phyloP scores from a whole-genome alignment of 2,888 invertebrate genomes.

The Glyphotaelius pellucidus region DNA sequence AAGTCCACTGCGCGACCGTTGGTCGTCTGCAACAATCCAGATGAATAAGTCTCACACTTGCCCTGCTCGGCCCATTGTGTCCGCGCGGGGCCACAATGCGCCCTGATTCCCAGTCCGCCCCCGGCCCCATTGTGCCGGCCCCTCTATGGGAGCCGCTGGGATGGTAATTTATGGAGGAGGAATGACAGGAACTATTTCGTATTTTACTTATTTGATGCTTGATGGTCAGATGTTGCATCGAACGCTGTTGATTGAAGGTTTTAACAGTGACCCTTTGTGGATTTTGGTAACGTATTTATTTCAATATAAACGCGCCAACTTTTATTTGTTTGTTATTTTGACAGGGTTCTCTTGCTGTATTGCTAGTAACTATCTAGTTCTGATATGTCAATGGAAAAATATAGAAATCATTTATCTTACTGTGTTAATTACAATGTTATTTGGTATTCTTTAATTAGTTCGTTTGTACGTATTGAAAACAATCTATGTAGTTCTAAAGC shows the following conservation, averaged over 20 bases:
- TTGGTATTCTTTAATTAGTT: no score
- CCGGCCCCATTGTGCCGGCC: background rate
- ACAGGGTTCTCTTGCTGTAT: no score
- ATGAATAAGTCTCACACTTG: background rate
- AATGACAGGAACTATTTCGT: constrained; percentile 3
- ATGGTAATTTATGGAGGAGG: constrained; percentile 12
- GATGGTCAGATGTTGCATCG: constrained; percentile 2
- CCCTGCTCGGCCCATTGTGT: constrained; percentile 3
- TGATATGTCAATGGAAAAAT: no score
- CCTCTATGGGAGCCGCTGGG: background rate
- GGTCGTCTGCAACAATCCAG: background rate
- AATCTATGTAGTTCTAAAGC: no score
- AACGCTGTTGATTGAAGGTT: background rate
- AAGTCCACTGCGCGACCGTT: background rate
- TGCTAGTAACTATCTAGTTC: no score
- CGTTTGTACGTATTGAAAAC: no score
- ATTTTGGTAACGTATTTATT: background rate
- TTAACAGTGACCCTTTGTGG: background rate
- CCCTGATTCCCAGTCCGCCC: constrained; percentile 25
- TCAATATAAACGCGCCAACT: background rate
- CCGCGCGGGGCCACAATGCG: background rate
- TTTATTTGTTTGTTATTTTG: no score
- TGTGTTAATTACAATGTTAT: no score
- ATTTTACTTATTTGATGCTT: background rate
- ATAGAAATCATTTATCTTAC: no score